Evolutionary conservation across 2,113 vertebrate species (phyloP).

Genomic region (Gasterosteus nipponicus): DNA sequence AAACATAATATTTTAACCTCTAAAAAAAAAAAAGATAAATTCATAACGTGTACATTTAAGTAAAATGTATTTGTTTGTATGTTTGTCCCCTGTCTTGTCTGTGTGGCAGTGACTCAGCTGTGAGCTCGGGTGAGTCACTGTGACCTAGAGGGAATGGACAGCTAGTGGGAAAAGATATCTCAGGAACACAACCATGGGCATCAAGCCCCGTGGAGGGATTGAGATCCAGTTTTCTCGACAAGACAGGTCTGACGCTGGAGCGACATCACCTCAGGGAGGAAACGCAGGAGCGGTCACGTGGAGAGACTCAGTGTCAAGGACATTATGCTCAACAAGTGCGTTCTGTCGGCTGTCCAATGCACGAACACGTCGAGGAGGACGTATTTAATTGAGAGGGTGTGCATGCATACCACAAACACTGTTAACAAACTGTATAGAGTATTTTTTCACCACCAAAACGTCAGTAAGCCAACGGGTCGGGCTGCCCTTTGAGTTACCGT

Average conservation of each 20-base stretch:
- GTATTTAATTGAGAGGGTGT: slow-evolving; percentile 4
- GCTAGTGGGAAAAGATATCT: slow-evolving; percentile 33
- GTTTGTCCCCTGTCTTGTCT: slow-evolving; percentile 2
- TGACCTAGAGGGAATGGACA: slow-evolving; percentile 19
- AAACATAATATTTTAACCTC: background rate
- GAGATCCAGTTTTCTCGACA: slow-evolving; percentile 48
- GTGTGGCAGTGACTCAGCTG: slow-evolving; percentile 54
- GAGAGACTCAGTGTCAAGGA: slow-evolving; percentile 52
- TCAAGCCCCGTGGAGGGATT: slow-evolving; percentile 29
- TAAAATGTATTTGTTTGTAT: background rate
- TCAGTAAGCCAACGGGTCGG: background rate
- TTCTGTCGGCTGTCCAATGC: background rate
- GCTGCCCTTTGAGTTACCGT: slow-evolving; percentile 34
- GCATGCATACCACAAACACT: background rate
- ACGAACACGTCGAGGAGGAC: slow-evolving; percentile 3
- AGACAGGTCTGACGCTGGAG: slow-evolving; percentile 53
- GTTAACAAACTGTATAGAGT: slow-evolving; percentile 13
- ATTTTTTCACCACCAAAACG: background rate
- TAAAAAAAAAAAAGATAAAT: background rate
- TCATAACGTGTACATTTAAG: background rate
- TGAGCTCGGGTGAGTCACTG: slow-evolving; percentile 56
- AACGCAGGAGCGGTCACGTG: slow-evolving; percentile 19
- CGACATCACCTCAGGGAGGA: slow-evolving; percentile 35
- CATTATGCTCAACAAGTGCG: slow-evolving; percentile 31
- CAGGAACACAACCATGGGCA: slow-evolving; percentile 43